Conservation (phyloP, 2,113 vertebrate species). For the Turnix velox region DNA sequence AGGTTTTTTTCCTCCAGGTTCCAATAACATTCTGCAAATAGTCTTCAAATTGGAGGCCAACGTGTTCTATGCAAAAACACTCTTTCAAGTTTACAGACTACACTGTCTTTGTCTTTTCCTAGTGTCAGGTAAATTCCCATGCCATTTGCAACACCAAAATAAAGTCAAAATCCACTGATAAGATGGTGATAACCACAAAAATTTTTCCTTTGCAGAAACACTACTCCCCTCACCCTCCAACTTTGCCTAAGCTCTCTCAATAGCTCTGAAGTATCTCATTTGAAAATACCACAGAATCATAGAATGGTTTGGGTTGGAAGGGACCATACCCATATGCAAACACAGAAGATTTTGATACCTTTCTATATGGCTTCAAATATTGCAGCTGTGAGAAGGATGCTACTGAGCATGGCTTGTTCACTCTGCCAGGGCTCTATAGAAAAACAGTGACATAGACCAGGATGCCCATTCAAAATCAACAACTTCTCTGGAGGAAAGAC, state of each 20-base stretch:
- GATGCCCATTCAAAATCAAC: not conserved
- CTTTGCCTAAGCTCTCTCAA: not conserved
- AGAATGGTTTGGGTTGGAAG: too few species aligned
- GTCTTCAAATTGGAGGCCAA: not conserved
- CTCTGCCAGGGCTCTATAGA: not conserved
- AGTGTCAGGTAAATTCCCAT: not conserved
- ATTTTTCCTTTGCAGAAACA: not conserved
- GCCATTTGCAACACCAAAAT: not conserved
- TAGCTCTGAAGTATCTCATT: not conserved
- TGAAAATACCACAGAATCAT: too few species aligned
- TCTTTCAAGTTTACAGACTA: not conserved
- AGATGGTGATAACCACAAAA: not conserved
- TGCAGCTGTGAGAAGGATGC: accelerated
- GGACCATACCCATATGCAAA: not conserved
- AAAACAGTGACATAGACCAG: not conserved
- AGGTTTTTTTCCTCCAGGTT: not conserved
- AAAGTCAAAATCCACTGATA: not conserved
- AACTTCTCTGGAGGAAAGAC: accelerated
- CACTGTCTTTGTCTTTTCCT: not conserved
- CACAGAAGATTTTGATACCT: not conserved
- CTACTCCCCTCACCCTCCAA: not conserved
- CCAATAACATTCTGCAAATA: not conserved
- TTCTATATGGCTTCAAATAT: not conserved
- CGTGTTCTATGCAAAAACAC: not conserved
- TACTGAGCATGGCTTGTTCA: not conserved